Percentiles rank a stretch among this genome's conserved stretches.
Evolutionary conservation across 2,113 vertebrate genomes (phyloP).

Genomic region (Phycodurus eques): DNA sequence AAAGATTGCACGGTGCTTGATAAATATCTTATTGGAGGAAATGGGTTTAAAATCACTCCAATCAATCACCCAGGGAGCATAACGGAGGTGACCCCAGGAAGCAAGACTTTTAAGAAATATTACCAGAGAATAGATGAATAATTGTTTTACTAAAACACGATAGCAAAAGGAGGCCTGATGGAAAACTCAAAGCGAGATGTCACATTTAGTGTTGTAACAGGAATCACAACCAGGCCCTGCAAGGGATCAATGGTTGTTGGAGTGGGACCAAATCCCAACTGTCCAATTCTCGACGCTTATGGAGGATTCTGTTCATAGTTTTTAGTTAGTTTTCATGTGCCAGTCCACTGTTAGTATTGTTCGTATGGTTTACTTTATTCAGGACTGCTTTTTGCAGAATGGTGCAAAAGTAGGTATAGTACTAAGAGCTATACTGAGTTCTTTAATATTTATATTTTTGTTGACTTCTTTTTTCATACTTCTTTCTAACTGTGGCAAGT

Average conservation of each 20-base stretch:
- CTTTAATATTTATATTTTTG: neutral
- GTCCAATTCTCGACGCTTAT: neutral
- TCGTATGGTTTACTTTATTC: neutral
- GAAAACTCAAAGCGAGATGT: conserved; percentile 22
- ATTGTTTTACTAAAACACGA: neutral
- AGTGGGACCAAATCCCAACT: conserved; percentile 10
- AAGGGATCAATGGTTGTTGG: conserved; percentile 11
- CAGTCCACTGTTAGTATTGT: neutral
- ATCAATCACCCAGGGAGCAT: neutral
- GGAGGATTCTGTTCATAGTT: neutral
- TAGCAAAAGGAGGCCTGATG: conserved; percentile 36
- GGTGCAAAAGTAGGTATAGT: too few species aligned
- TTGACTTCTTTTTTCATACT: neutral
- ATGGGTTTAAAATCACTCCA: neutral
- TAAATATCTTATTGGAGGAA: neutral
- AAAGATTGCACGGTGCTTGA: neutral
- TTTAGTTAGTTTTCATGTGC: neutral
- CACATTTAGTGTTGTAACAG: neutral
- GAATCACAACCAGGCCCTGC: neutral
- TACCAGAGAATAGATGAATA: neutral
- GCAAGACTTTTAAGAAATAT: neutral
- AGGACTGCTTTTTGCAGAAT: neutral
- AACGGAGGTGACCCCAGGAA: neutral
- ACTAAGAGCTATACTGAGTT: neutral
- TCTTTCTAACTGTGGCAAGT: neutral